These are phyloP conservation scores for Leptinotarsa lineolata DNA, from an alignment of 1,140 invertebrate genomes.

Conservation along the genomic window DNA sequence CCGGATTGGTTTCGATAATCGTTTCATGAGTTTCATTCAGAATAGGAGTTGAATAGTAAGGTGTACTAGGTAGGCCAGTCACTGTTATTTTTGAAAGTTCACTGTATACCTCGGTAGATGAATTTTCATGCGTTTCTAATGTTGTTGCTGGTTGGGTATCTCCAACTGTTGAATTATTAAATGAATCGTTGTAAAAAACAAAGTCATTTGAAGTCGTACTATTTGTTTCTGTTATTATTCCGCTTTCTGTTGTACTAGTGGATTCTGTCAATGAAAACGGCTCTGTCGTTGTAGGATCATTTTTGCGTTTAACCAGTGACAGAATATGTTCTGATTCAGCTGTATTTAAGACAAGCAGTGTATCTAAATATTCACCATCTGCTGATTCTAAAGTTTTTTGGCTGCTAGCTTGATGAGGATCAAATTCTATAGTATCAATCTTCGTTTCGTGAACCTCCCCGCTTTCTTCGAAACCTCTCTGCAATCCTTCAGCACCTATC, in stretches of 20 bases:
- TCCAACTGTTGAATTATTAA: background rate
- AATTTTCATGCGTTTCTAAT: slow-evolving; percentile 9
- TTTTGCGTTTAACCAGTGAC: slow-evolving; percentile 9
- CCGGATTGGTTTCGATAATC: slow-evolving; percentile 50
- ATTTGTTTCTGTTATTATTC: background rate
- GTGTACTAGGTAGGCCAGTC: background rate
- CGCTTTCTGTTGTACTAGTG: background rate
- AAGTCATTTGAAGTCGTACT: background rate
- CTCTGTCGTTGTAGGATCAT: slow-evolving; percentile 12
- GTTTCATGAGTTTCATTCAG: slow-evolving; percentile 31
- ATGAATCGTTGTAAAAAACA: background rate
- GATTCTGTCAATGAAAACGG: background rate
- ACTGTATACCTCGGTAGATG: slow-evolving; percentile 11
- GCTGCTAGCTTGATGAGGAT: background rate
- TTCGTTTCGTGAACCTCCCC: slow-evolving; percentile 46
- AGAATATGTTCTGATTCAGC: background rate
- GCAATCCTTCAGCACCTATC: slow-evolving; percentile 56
- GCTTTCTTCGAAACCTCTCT: slow-evolving; percentile 50
- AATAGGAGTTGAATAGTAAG: slow-evolving; percentile 1
- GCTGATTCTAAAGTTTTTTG: slow-evolving; percentile 7
- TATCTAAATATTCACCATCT: background rate
- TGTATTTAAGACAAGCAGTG: slow-evolving; percentile 3
- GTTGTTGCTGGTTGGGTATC: slow-evolving; percentile 2
- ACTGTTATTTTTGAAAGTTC: slow-evolving; percentile 12
- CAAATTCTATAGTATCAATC: background rate